Evolutionary conservation across 2,888 invertebrate species (phyloP).

Genomic region (Limnephilus marmoratus): DNA sequence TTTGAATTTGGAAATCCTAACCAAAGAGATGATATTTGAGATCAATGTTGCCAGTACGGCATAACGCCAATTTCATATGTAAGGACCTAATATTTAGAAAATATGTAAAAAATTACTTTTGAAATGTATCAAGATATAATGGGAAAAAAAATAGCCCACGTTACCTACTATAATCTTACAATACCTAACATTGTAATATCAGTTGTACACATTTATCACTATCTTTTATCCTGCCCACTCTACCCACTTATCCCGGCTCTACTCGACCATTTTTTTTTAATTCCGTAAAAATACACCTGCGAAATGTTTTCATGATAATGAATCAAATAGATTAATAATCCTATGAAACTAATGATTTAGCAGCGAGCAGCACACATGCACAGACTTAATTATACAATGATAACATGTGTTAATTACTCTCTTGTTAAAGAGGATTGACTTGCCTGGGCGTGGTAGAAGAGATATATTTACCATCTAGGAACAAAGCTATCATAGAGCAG

Average conservation of each 20-base stretch:
- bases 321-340: not conserved
- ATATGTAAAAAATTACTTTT: no score
- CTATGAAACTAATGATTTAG: constrained; percentile 2
- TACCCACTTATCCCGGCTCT: not conserved
- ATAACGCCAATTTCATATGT: no score
- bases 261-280: not conserved
- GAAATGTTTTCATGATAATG: not conserved
- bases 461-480: constrained; percentile 6
- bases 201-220: not conserved
- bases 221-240: not conserved
- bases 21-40: no score
- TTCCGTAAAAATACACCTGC: not conserved
- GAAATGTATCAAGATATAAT: no score
- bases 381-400: constrained; percentile 20
- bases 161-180: not conserved
- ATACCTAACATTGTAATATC: not conserved
- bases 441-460: constrained; percentile 9
- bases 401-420: constrained; percentile 37
- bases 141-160: no score
- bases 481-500: constrained; percentile 31
- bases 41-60: no score
- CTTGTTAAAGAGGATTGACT: constrained; percentile 38
- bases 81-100: no score
- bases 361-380: not conserved
- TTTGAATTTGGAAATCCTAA: no score